A percentile compares a stretch with the other conserved stretches of the same genome.
Conservation (phyloP, 2,797 vertebrate species). For the Muraenolepis orangiensis region DNA sequence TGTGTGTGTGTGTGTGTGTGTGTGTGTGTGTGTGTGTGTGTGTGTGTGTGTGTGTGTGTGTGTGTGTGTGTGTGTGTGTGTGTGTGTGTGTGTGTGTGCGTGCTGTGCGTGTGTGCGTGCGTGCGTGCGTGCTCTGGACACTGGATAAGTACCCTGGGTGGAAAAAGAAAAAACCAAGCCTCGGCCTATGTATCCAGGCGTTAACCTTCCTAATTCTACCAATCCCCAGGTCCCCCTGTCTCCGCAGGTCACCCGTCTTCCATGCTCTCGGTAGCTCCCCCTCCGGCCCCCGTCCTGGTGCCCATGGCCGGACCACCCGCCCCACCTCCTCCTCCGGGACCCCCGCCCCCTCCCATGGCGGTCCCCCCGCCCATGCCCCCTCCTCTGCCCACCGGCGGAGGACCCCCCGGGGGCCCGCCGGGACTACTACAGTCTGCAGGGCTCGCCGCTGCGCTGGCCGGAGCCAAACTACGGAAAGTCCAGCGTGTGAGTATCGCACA, state of each 20-base stretch:
- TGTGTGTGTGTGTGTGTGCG: no score
- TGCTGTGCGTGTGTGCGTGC: no score
- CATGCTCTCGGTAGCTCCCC: constrained; percentile 69
- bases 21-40: no score
- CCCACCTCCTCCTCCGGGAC: constrained; percentile 77
- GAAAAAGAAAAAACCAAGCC: neutral
- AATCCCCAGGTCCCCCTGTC: constrained; percentile 78
- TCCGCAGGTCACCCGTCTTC: constrained; percentile 84
- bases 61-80: no score
- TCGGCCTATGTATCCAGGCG: neutral
- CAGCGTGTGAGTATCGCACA: constrained; percentile 81
- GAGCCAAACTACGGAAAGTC: constrained; percentile 96
- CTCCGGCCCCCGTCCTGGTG: constrained; percentile 70
- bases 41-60: no score
- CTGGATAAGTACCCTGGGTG: constrained; percentile 3
- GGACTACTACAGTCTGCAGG: constrained; percentile 78
- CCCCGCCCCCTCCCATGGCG: constrained; percentile 75
- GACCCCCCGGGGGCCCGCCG: constrained; percentile 78
- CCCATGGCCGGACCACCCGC: constrained; percentile 84
- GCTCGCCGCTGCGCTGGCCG: constrained; percentile 92
- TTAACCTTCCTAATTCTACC: constrained; percentile 44
- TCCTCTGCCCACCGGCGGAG: constrained; percentile 81
- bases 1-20: no score
- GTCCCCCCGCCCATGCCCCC: constrained; percentile 77
- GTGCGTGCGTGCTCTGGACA: neutral